phyloP scores from a whole-genome alignment of 2,797 vertebrate species.

The Rhodeus uyekii region DNA sequence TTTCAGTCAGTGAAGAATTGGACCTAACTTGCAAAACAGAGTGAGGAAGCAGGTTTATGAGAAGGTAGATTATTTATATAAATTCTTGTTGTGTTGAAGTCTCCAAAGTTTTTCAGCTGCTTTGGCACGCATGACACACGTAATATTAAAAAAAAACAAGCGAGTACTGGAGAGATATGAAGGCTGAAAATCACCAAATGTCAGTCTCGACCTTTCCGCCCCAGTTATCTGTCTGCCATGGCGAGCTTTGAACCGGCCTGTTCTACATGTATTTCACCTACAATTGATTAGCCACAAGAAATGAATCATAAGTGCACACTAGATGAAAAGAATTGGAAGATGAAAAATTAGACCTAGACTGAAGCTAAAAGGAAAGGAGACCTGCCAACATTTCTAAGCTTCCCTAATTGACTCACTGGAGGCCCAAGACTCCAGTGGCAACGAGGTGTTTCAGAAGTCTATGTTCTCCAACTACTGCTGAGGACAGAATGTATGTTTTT shows the following conservation, averaged over 20 bases:
- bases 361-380: constrained; percentile 65
- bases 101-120: not conserved
- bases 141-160: constrained; percentile 5
- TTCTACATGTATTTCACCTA: constrained; percentile 61
- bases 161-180: not conserved
- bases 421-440: constrained; percentile 66
- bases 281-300: constrained; percentile 51
- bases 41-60: constrained; percentile 53
- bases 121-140: constrained; percentile 26
- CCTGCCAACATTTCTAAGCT: constrained; percentile 73
- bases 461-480: constrained; percentile 74
- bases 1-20: constrained; percentile 61
- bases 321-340: constrained; percentile 71
- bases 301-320: constrained; percentile 48
- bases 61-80: constrained; percentile 51
- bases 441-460: constrained; percentile 77
- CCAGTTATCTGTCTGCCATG: not conserved
- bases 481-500: constrained; percentile 82
- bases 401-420: constrained; percentile 81
- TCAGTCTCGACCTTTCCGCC: constrained; percentile 23
- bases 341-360: constrained; percentile 73
- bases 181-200: constrained; percentile 28
- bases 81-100: constrained; percentile 24
- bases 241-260: constrained; percentile 34
- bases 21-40: constrained; percentile 58